These are phyloP conservation scores for Zygaena filipendulae DNA, from an alignment of 2,888 invertebrate genomes.

Conservation along the genomic window DNA sequence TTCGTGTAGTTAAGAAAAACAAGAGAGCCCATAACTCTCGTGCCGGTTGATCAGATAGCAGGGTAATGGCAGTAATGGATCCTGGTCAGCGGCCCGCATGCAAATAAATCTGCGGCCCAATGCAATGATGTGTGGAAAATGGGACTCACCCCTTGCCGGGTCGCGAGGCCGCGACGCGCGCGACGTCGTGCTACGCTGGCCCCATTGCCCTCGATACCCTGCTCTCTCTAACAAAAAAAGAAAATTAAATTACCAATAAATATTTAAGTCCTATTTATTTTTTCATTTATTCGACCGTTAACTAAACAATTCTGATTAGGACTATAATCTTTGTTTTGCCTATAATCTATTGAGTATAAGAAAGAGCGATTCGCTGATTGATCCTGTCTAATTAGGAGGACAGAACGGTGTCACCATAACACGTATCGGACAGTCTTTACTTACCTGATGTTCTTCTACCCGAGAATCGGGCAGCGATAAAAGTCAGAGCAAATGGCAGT, in stretches of 20 bases:
- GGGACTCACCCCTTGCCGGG: constrained; percentile 55
- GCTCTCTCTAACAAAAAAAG: constrained; percentile 21
- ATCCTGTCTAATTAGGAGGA: background rate
- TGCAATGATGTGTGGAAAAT: constrained; percentile 71
- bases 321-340: constrained; percentile 5
- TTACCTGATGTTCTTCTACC: constrained; percentile 61
- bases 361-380: too few relatives aligned
- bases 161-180: too few relatives aligned
- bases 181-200: constrained; percentile 24
- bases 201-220: constrained; percentile 16
- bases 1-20: constrained; percentile 60
- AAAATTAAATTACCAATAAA: constrained; percentile 18
- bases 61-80: constrained; percentile 66
- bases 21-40: constrained; percentile 63
- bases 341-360: constrained; percentile 4
- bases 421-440: constrained; percentile 31
- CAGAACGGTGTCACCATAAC: background rate
- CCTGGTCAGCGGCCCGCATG: constrained; percentile 70
- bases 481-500: constrained; percentile 66
- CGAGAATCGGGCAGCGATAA: constrained; percentile 62
- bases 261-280: constrained; percentile 4
- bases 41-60: constrained; percentile 63
- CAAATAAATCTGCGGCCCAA: constrained; percentile 68
- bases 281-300: too few relatives aligned
- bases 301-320: too few relatives aligned